Conservation (phyloP, 1,140 invertebrate species). For the Camponotus vicinus region DNA sequence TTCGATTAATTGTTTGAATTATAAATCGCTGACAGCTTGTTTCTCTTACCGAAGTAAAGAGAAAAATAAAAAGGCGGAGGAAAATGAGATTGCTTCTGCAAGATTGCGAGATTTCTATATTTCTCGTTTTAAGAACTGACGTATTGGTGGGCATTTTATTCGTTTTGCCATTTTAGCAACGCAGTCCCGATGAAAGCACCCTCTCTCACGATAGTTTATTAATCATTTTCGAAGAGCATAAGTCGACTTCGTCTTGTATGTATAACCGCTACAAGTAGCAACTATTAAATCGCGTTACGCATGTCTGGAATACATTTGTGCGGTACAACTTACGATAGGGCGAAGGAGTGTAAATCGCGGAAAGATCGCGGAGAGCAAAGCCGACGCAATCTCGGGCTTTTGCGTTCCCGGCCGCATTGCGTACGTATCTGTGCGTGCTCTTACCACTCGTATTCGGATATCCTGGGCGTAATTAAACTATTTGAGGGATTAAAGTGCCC, state of each 20-base stretch:
- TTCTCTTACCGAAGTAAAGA: no score
- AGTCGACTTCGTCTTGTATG: not conserved
- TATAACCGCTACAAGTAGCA: not conserved
- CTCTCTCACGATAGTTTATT: not conserved
- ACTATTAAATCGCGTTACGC: not conserved
- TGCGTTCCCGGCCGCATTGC: constrained; percentile 4
- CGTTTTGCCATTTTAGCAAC: not conserved
- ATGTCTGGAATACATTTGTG: not conserved
- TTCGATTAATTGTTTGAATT: not conserved
- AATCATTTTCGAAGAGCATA: constrained; percentile 3
- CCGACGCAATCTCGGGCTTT: constrained; percentile 25
- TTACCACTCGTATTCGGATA: constrained; percentile 20
- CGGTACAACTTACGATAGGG: no score
- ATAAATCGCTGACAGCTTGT: not conserved
- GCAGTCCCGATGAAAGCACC: not conserved
- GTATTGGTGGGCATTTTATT: not conserved
- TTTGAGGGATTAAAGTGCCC: constrained; percentile 41
- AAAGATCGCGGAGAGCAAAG: not conserved
- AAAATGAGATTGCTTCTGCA: not conserved
- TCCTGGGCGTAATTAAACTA: constrained; percentile 19
- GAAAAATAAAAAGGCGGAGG: not conserved
- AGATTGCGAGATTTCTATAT: not conserved
- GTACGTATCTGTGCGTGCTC: constrained; percentile 11
- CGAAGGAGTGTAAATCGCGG: not conserved
- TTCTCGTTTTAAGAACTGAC: not conserved